Evolutionary conservation across 2,797 vertebrate species (phyloP).

Genomic region (Lates japonicus): DNA sequence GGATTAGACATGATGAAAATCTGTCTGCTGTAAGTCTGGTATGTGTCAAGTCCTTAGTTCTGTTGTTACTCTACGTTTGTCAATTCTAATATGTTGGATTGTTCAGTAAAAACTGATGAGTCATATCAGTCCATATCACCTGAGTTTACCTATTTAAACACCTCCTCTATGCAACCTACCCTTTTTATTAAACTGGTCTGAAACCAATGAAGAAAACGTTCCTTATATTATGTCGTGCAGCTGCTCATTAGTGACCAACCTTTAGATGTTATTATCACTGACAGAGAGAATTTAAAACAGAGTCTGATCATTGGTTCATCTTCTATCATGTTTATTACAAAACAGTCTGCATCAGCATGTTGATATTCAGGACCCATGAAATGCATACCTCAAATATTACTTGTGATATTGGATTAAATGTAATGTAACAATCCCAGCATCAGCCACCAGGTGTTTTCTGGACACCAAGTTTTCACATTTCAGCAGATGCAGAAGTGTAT

Average conservation of each 20-base stretch:
- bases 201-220: background rate
- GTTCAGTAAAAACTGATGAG: background rate
- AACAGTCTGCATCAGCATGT: background rate
- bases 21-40: background rate
- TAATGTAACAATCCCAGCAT: background rate
- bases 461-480: background rate
- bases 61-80: background rate
- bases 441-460: background rate
- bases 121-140: background rate
- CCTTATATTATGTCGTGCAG: background rate
- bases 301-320: background rate
- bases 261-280: background rate
- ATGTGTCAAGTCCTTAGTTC: background rate
- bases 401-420: background rate
- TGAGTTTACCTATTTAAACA: background rate
- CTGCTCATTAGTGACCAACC: background rate
- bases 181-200: background rate
- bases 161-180: background rate
- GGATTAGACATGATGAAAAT: constrained; percentile 1
- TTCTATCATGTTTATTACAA: constrained; percentile 44
- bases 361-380: background rate
- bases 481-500: constrained; percentile 11
- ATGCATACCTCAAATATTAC: background rate
- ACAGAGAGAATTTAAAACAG: background rate
- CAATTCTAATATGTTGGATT: too few species aligned